Percentiles rank a stretch among this genome's conserved stretches.
Evolutionary conservation across 1,140 invertebrate species (phyloP).

Genomic region (Apocrypta bakeri): DNA sequence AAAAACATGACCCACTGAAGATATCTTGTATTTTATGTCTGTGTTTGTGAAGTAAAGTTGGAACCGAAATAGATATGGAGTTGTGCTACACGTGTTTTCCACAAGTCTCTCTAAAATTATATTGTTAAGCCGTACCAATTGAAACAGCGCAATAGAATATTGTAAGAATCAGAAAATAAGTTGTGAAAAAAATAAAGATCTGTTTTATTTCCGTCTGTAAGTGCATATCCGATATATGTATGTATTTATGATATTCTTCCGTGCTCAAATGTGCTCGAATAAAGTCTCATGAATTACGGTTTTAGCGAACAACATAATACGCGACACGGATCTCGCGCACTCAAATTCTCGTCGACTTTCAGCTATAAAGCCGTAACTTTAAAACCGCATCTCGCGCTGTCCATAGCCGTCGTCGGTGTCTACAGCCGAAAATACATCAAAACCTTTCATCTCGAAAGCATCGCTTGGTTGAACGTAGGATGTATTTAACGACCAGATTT

Average conservation of each 20-base stretch:
- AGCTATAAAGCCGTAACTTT: conserved; percentile 15
- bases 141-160: too few species aligned
- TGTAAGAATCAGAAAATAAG: too few species aligned
- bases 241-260: too few species aligned
- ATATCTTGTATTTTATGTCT: neutral
- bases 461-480: neutral
- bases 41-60: neutral
- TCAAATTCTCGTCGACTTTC: neutral
- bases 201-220: too few species aligned
- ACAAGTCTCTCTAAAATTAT: neutral
- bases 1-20: neutral
- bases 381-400: neutral
- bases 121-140: too few species aligned
- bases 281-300: too few species aligned
- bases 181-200: too few species aligned
- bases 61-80: neutral
- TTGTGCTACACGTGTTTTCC: neutral
- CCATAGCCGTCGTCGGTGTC: neutral
- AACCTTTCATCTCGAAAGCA: conserved; percentile 24
- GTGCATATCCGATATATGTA: too few species aligned
- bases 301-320: too few species aligned
- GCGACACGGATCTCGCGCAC: neutral
- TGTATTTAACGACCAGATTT: conserved; percentile 33
- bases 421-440: conserved; percentile 34
- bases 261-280: too few species aligned